Conservation (phyloP, 2,113 vertebrate species). For the Coptodon bakossiorum region DNA sequence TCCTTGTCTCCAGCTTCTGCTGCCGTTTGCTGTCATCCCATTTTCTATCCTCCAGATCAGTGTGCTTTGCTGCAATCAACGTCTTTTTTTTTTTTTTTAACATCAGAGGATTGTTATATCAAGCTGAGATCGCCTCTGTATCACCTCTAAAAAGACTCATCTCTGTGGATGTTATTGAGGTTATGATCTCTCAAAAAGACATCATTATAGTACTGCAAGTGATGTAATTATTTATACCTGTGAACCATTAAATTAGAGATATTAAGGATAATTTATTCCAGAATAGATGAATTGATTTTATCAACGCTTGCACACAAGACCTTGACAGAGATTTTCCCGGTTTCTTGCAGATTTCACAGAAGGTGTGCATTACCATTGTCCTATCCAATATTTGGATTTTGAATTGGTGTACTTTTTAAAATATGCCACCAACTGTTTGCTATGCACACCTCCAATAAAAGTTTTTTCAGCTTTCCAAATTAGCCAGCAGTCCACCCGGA, state of each 20-base stretch:
- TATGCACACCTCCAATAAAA: neutral
- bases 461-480: neutral
- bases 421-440: neutral
- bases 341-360: neutral
- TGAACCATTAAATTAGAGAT: slow-evolving; percentile 4
- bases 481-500: neutral
- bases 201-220: neutral
- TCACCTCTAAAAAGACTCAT: neutral
- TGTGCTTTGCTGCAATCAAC: neutral
- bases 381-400: neutral
- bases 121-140: neutral
- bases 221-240: neutral
- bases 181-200: neutral
- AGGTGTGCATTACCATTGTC: neutral
- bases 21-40: neutral
- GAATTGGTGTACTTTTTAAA: neutral
- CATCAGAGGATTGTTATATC: neutral
- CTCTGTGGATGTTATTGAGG: neutral
- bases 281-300: neutral
- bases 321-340: neutral
- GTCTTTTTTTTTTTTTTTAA: neutral
- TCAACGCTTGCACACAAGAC: neutral
- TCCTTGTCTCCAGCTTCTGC: slow-evolving; percentile 23
- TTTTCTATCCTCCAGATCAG: neutral
- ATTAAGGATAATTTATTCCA: neutral